Conservation (phyloP, 2,888 invertebrate genomes). For the Polymixis flavicincta region DNA sequence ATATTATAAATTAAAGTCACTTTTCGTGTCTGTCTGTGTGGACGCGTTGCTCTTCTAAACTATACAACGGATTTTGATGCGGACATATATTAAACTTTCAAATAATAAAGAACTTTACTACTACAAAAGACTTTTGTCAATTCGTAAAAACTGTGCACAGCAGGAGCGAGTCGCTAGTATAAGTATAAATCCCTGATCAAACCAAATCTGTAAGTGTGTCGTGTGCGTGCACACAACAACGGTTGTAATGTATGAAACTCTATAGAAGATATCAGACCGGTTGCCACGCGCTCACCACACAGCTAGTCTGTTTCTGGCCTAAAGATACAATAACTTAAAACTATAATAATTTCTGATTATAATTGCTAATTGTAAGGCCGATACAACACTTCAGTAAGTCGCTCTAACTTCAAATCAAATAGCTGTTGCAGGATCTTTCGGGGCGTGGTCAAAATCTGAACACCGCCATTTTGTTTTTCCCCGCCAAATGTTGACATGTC, state of each 20-base stretch:
- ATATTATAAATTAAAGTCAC: not conserved
- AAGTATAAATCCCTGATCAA: not conserved
- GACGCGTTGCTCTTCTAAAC: not conserved
- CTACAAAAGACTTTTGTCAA: too few relatives aligned
- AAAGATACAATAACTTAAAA: not conserved
- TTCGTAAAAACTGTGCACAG: not conserved
- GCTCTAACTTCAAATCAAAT: too few relatives aligned
- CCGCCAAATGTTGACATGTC: too few relatives aligned
- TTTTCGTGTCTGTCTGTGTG: not conserved
- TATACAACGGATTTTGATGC: not conserved
- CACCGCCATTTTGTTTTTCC: not conserved
- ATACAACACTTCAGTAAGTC: too few relatives aligned
- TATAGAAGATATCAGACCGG: not conserved
- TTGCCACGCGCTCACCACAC: too few relatives aligned
- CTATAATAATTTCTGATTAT: constrained; percentile 5
- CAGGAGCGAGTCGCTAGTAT: not conserved
- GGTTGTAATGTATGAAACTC: not conserved
- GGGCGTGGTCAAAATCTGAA: too few relatives aligned
- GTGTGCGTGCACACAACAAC: not conserved
- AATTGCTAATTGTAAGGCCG: not conserved
- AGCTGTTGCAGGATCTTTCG: not conserved
- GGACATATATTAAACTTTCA: not conserved
- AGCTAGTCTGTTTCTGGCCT: not conserved
- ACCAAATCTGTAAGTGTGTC: not conserved
- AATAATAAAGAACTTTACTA: not conserved